Conservation (phyloP, 2,113 vertebrate genomes). For the Thamnaconus septentrionalis region DNA sequence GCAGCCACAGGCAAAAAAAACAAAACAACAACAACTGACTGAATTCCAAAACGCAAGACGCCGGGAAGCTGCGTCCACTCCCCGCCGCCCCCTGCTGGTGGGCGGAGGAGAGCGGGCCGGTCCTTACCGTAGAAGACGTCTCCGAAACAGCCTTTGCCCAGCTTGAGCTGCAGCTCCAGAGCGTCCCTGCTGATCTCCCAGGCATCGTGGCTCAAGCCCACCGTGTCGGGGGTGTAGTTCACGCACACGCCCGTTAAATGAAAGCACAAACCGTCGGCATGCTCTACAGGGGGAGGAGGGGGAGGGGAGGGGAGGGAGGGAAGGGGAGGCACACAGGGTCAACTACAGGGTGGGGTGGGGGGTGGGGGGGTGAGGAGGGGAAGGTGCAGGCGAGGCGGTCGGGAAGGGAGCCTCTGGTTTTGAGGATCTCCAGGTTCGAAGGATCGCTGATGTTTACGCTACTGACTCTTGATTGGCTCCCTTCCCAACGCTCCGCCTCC, state of each 20-base stretch:
- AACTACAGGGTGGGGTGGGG: constrained; percentile 90
- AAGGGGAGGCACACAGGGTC: constrained; percentile 88
- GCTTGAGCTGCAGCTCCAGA: constrained; percentile 90
- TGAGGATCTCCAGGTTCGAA: no score
- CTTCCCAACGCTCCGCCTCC: constrained; percentile 64
- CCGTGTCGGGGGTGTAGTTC: constrained; percentile 91
- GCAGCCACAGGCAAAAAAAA: not conserved
- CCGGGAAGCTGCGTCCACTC: no score
- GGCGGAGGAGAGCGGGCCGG: not conserved
- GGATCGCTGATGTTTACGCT: constrained; percentile 1
- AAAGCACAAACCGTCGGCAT: constrained; percentile 98
- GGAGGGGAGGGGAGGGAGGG: constrained; percentile 1
- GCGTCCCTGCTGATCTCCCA: constrained; percentile 92
- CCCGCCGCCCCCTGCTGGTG: not conserved
- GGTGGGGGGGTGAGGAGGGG: constrained; percentile 85
- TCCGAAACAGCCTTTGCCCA: constrained; percentile 98
- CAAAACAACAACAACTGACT: not conserved
- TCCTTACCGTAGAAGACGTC: constrained; percentile 98
- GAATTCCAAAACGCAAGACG: no score
- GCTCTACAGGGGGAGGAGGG: constrained; percentile 87
- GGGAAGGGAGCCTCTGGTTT: no score
- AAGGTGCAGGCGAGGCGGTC: constrained; percentile 22
- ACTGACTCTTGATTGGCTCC: constrained; percentile 20
- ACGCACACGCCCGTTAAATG: constrained; percentile 94
- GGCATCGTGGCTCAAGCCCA: constrained; percentile 97